Conservation (phyloP, 2,888 invertebrate species). For the Saturnia pavonia region DNA sequence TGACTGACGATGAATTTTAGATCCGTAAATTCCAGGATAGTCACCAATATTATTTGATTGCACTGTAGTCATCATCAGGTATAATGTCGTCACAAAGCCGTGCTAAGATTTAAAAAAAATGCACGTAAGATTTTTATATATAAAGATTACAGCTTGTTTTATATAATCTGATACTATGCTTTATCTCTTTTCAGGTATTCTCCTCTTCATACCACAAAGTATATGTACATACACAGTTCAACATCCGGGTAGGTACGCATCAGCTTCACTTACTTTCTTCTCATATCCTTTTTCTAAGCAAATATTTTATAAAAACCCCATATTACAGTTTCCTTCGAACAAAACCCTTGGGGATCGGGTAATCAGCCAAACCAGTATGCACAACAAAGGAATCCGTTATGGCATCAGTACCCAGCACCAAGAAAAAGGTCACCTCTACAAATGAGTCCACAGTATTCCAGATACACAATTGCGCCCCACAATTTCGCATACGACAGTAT, state of each 20-base stretch:
- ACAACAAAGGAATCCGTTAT: conserved; percentile 61
- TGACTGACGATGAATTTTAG: no score
- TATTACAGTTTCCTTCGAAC: conserved; percentile 20
- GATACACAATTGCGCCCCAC: neutral
- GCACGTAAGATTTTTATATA: no score
- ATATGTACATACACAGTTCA: conserved; percentile 63
- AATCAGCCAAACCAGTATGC: conserved; percentile 53
- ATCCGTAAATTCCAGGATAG: no score
- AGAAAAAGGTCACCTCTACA: conserved; percentile 64
- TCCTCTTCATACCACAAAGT: conserved; percentile 47
- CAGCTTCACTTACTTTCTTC: conserved; percentile 38
- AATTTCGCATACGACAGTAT: neutral
- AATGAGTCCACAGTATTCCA: conserved; percentile 21
- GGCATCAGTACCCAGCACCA: conserved; percentile 69
- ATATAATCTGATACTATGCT: neutral
- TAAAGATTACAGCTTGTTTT: neutral
- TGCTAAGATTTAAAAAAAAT: no score
- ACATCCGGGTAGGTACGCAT: conserved; percentile 81
- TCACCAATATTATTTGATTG: no score
- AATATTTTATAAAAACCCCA: conserved; percentile 19
- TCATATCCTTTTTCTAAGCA: conserved; percentile 16
- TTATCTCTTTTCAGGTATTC: conserved; percentile 56
- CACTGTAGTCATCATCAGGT: no score
- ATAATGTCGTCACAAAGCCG: no score
- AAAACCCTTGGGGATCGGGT: conserved; percentile 30